Percentiles rank a stretch among this genome's conserved stretches.
phyloP scores from a whole-genome alignment of 2,888 invertebrate genomes.

The Aspidapion aeneum region DNA sequence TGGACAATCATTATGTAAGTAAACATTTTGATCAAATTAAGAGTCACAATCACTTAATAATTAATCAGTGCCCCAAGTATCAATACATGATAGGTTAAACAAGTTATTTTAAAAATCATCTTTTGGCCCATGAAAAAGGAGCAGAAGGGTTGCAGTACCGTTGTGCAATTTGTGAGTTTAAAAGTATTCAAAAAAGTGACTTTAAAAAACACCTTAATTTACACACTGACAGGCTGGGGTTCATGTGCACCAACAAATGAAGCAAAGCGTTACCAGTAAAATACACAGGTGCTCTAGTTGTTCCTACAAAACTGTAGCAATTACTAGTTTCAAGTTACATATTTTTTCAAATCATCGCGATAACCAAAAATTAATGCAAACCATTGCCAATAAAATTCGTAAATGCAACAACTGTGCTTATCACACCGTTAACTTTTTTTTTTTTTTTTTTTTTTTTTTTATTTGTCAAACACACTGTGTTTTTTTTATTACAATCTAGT shows the following conservation, averaged over 20 bases:
- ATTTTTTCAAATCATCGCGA: no score
- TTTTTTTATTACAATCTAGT: no score
- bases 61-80: conserved; percentile 15
- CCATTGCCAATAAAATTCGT: no score
- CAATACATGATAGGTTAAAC: background rate
- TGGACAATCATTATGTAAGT: conserved; percentile 21
- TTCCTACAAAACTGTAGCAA: background rate
- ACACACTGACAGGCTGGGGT: conserved; percentile 1
- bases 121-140: background rate
- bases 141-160: background rate
- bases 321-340: background rate
- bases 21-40: conserved; percentile 14
- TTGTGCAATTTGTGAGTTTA: background rate
- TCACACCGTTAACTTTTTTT: no score
- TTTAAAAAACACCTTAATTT: conserved; percentile 13
- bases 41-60: conserved; percentile 9
- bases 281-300: background rate
- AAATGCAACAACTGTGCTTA: no score
- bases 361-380: no score
- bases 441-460: no score
- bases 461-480: no score
- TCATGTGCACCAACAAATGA: background rate
- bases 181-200: background rate
- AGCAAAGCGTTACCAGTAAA: background rate
- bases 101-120: background rate